Percentiles rank a stretch among this genome's conserved stretches.
These are phyloP conservation scores for Rhimphoctona megacephalus DNA, from an alignment of 2,888 invertebrate genomes.

Conservation along the genomic window DNA sequence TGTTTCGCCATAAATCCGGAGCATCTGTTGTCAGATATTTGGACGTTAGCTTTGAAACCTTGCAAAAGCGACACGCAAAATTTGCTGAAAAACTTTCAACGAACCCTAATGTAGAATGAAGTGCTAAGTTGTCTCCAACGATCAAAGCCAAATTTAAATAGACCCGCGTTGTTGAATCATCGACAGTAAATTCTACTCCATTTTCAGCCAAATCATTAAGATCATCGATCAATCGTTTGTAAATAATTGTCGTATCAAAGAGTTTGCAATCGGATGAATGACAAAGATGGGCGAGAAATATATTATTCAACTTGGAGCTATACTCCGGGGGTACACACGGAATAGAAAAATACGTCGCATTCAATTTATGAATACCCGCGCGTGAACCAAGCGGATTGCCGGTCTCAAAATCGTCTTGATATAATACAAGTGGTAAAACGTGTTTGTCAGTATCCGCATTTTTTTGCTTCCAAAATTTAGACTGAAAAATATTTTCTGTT, in stretches of 20 bases:
- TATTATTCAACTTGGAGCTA: conserved; percentile 27
- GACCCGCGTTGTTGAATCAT: neutral
- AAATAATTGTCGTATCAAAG: conserved; percentile 22
- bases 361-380: conserved; percentile 44
- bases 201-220: conserved; percentile 35
- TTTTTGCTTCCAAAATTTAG: conserved; percentile 36
- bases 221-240: conserved; percentile 29
- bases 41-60: conserved; percentile 19
- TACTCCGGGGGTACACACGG: conserved; percentile 31
- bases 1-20: conserved; percentile 6
- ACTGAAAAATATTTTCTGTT: conserved; percentile 39
- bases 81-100: conserved; percentile 64
- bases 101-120: conserved; percentile 63
- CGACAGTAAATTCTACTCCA: conserved; percentile 13
- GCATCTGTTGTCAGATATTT: conserved; percentile 1
- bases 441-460: neutral
- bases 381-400: conserved; percentile 50
- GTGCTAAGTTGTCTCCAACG: conserved; percentile 62
- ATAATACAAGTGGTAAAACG: conserved; percentile 27
- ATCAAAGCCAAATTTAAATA: conserved; percentile 35
- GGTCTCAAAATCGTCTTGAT: conserved; percentile 58
- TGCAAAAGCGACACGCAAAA: conserved; percentile 63
- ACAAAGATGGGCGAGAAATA: conserved; percentile 42
- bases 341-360: conserved; percentile 33
- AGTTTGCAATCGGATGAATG: conserved; percentile 40